Base-by-base conservation (phyloP, 2,888 invertebrate species). In the Carcina quercana region DNA sequence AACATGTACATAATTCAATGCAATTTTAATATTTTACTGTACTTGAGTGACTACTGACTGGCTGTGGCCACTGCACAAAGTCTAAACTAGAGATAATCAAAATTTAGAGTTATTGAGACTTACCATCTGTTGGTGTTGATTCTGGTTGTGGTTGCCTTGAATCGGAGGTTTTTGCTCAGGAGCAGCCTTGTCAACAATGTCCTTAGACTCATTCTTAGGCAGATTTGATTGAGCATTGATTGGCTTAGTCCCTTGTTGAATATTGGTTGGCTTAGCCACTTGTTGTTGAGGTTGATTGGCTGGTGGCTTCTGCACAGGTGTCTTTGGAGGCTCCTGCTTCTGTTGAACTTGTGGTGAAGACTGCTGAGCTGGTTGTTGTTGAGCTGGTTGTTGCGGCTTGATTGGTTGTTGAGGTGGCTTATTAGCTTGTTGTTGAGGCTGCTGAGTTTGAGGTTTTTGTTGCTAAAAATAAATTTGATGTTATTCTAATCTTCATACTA, bases 151-250 rank as follows among this genome's bases (percentile, higher is more conserved):
- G 22, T 25, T 11, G 30, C 41, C 53, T 13, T 51, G 53, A 21
- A 48, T 50, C 37, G 56, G 57, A 31, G 49, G 63, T 32, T 67
- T 63, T 13, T 56, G 60, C 31, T 73, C 67, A 46, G 17, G 17
- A 17, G 47, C 38, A 37, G 59, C 52, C 34, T 73, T 72, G 42
- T 76, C 76, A 38, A 71, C 66, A 37, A 60, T 62, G 33, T 78
- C 76, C 32, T 61, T 55, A 1, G 68, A 46, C 5, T 59, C 61
- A 15, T 37, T 42, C 35, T 67, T 69, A 0, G 46, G n/a, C 21
- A 25, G 52, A 57, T 12, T 37, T 20, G 7, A n/a, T 8, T n/a
- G 40, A 47, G 43, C 62, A 30, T 55, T 57, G 1, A 32, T 36
- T 13, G 60, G 49, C 28, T 62, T 65, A 1, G 33, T 30, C 13